Evolutionary conservation across 2,888 invertebrate species (phyloP), one percentile per base, ranked within the genome.

Genomic region (Pollenia angustigena): DNA sequence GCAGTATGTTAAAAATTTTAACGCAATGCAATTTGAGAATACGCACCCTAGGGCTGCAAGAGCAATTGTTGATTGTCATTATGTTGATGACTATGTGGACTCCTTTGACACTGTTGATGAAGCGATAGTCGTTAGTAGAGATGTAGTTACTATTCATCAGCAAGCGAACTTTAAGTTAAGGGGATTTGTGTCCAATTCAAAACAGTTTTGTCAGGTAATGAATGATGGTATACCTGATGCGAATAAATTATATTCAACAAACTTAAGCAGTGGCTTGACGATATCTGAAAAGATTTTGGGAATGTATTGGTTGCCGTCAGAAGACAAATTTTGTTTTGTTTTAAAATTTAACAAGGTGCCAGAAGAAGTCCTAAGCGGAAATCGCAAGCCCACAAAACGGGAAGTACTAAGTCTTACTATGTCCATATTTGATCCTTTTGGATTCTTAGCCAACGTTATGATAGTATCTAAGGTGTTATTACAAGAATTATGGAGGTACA

Each of bases 41-140:
- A 18, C 23, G 23, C 64, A 71, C 72, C 66, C 82, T 8, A n/a
- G 74, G 12, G 88, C 87, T 50, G 52, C 64, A 1, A 60, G 60
- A 40, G 85, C 85, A 9, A 88, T 88, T 16, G 44, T 79, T 46
- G 83, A 88, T 12, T 66, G 79, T 14, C 88, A 88, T 52, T 87
- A 89, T 42, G 82, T 88, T 1, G 87, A 85, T 58, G 84, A 85
- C 54, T 88, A 81, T 16, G 83, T 88, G 0, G 66, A 80, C n/a
- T 69, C 80, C 58, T 88, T 88, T 69, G 75, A 88, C 40, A 76
- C 40, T 1, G 58, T 76, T 4, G 81, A 85, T 3, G 85, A 88
- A 16, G 88, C 87, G 0, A 66, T 88, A 48, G 32, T 54, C n/a
- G 64, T 88, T 0, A 85, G 75, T 4, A 86, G 52, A 6, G 80